Evolutionary conservation across 2,113 vertebrate genomes (phyloP).

Genomic region (Rhizomys pruinosus): DNA sequence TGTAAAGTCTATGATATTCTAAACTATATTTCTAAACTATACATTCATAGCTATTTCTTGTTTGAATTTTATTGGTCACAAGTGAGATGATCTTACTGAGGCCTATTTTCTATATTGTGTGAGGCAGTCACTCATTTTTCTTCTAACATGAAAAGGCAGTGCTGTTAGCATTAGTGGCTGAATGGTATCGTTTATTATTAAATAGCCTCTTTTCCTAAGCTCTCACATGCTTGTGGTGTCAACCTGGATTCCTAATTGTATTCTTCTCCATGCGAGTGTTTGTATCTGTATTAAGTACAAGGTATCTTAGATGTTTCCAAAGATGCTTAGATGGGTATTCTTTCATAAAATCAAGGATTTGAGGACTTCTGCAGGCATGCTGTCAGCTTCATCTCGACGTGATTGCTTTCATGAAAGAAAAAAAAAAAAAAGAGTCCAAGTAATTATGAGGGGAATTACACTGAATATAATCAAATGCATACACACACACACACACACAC

Average conservation of each 20-base stretch:
- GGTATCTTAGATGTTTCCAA: not conserved
- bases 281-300: not conserved
- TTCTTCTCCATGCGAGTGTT: not conserved
- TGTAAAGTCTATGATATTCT: not conserved
- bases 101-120: not conserved
- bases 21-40: not conserved
- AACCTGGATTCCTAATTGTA: not conserved
- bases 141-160: not conserved
- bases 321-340: not conserved
- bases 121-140: not conserved
- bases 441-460: not conserved
- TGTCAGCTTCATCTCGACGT: slow-evolving; percentile 9
- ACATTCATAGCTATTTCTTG: not conserved
- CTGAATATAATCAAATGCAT: not conserved
- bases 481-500: too few species aligned
- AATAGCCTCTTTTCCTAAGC: not conserved
- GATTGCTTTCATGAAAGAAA: not conserved
- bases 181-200: not conserved
- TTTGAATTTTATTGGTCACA: not conserved
- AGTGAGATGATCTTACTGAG: not conserved
- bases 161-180: not conserved
- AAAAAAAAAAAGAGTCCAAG: not conserved
- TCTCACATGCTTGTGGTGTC: not conserved
- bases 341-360: not conserved
- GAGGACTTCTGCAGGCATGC: not conserved